Base-by-base conservation (phyloP, 1,140 invertebrate species). In the Cyrtorhinus lividipennis region DNA sequence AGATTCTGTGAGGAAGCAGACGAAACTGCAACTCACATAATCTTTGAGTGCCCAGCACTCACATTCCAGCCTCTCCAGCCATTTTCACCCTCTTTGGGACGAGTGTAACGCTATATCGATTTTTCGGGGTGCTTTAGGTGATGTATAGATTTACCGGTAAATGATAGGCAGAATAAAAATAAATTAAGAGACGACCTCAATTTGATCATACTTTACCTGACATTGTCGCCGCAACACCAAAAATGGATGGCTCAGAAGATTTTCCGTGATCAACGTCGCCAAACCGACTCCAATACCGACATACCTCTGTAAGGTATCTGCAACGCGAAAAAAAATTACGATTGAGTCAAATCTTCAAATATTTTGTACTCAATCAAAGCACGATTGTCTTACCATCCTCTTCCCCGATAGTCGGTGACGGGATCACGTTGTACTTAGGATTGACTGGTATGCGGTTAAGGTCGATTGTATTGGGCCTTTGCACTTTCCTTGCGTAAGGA, bases 221-320 rank as follows among this genome's bases (percentile, higher is more conserved):
- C 93, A 96, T 76, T 96, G 92, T 69, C 92, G 80, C 67, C 92
- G 75, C 46, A 97, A 70, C 0, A 96, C 91, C 69, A 94, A 81
- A 73, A 94, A 96, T 30, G 94, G 94, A 78, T 96, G 92, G 68
- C 90, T 88, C 8, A 97, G 75, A 23, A 96, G 73, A 77, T 95
- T 92, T 75, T 94, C 90, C 8, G 87, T 86, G 53, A 92, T 81
- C 45, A 92, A 74, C 72, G 86, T 88, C 46, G 84, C 83, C 63
- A 90, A 75, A 69, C 84, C 83, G 62, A 90, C 85, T 59, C 86
- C 83, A 66, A 81, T 76, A 1, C 81, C 81, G 2, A 88, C 77
- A 74, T 85, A 88, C 60, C 79, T 81, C 61, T 71, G 69, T 45
- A 71, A 61, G 22, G 65, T 61, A 66, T 71, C 71, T 72, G 63